Conservation (phyloP, 2,888 invertebrate species). For the Cabera pusaria region DNA sequence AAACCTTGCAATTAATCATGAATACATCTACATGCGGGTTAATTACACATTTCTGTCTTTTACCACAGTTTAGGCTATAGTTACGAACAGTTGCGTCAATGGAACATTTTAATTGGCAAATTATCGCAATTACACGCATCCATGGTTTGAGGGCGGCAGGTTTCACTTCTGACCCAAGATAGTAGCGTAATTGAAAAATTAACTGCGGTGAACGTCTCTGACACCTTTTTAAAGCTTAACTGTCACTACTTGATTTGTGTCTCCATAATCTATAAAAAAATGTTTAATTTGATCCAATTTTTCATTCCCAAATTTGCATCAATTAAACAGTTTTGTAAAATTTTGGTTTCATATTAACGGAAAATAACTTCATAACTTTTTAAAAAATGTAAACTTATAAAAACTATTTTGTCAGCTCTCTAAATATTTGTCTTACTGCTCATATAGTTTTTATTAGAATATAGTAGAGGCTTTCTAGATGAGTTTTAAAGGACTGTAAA, state of each 20-base stretch:
- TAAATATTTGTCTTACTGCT: too few relatives aligned
- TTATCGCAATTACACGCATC: constrained; percentile 79
- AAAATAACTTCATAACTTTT: too few relatives aligned
- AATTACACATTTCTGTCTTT: constrained; percentile 33
- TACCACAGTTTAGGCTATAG: constrained; percentile 37
- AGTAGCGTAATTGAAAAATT: constrained; percentile 65
- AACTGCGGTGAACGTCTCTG: constrained; percentile 30
- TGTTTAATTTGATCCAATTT: too few relatives aligned
- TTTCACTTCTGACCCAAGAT: constrained; percentile 75
- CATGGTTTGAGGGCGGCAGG: constrained; percentile 71
- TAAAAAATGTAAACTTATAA: too few relatives aligned
- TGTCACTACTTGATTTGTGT: constrained; percentile 27
- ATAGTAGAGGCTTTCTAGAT: too few relatives aligned
- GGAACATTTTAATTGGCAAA: constrained; percentile 66
- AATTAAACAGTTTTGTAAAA: too few relatives aligned
- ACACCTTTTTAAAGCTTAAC: constrained; percentile 40
- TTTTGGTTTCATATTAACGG: too few relatives aligned
- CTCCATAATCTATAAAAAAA: too few relatives aligned
- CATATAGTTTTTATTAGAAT: too few relatives aligned
- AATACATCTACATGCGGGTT: not conserved
- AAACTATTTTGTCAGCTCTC: too few relatives aligned
- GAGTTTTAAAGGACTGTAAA: too few relatives aligned
- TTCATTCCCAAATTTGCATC: too few relatives aligned
- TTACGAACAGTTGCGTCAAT: constrained; percentile 54
- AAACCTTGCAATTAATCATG: constrained; percentile 16